Conservation (phyloP, 37 sponge, comb jelly and placozoan species). For the Ephydatia muelleri region DNA sequence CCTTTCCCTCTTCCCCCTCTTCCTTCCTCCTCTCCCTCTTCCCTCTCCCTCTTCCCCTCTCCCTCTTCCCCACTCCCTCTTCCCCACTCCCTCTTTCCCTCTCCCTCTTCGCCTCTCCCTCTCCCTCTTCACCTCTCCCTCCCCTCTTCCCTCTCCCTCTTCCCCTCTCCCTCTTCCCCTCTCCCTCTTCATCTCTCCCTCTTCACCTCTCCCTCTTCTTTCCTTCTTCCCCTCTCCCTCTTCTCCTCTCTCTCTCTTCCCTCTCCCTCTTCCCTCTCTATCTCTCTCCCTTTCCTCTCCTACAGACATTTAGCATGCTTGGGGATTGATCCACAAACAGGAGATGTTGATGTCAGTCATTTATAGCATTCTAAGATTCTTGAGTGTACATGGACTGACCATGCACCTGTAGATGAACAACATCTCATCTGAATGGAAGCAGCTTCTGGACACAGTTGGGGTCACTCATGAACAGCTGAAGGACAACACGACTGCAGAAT, state of each 20-base stretch:
- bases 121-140: constrained; percentile 82
- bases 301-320: neutral
- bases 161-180: neutral
- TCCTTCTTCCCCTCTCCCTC: neutral
- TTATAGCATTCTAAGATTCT: too few species aligned
- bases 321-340: neutral
- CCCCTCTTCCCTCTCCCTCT: constrained; percentile 74
- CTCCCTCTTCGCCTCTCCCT: constrained; percentile 84
- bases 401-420: constrained; percentile 66
- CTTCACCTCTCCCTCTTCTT: neutral
- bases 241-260: neutral
- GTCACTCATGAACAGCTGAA: constrained; percentile 83
- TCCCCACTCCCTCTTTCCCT: constrained; percentile 87
- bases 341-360: neutral
- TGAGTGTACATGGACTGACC: too few species aligned
- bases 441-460: constrained; percentile 87
- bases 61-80: constrained; percentile 90
- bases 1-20: constrained; percentile 49
- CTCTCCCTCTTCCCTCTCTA: too few species aligned
- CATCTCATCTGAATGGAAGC: constrained; percentile 77
- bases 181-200: constrained; percentile 6
- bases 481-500: constrained; percentile 90
- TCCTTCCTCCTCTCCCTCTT: constrained; percentile 91
- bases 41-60: constrained; percentile 93
- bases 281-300: neutral